Evolutionary conservation across 2,888 invertebrate species (phyloP), one percentile per base, ranked within the genome.

Genomic region (Stenoptilia bipunctidactyla): DNA sequence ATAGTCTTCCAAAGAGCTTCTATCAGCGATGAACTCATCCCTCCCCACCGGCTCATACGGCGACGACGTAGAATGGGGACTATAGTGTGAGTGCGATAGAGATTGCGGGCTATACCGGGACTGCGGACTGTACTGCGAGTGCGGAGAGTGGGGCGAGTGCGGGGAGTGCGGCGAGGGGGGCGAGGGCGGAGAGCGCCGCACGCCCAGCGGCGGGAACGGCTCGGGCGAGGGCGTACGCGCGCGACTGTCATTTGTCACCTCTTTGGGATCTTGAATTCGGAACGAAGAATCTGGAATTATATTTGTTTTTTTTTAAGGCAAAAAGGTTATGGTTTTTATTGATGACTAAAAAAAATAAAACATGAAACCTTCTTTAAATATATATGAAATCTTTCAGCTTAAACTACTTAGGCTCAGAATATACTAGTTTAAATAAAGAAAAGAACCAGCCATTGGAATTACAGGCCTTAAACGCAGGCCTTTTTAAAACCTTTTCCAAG

Each of bases 21-120:
- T 48, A 40, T 65, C 66, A 8, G 63, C 50, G 36, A 72, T 72
- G 51, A 72, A 71, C 39, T 57, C 55, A 45, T 67, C 69, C 39
- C 35, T 6, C 38, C 36, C 36, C 15, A 40, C 39, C 12, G 9
- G 33, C 12, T 15, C 25, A 8, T 14, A 15, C 15, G 36, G 27
- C 20, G 45, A 10, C 49, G 47, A 34, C 53, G 56, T 37, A 6
- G 34, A 8, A 8, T 30, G 30, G 6, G 9, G 30, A n/a, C 12
- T 30, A n/a, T 30, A 30, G n/a, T 30, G 30, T 4, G 30, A 30
- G 6, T 9, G 9, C 2, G 30, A 20, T 8, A 20, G 38, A 2
- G 34, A 30, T 10, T 30, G 30, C 30, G 9, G 30, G 30, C 12
- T 30, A n/a, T 30, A 30, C 30, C 12, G 30, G 6, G n/a, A 30